Evolutionary conservation across 1,140 invertebrate genomes (phyloP), one percentile per base, ranked within the genome.

Genomic region (Cotesia chilonis): DNA sequence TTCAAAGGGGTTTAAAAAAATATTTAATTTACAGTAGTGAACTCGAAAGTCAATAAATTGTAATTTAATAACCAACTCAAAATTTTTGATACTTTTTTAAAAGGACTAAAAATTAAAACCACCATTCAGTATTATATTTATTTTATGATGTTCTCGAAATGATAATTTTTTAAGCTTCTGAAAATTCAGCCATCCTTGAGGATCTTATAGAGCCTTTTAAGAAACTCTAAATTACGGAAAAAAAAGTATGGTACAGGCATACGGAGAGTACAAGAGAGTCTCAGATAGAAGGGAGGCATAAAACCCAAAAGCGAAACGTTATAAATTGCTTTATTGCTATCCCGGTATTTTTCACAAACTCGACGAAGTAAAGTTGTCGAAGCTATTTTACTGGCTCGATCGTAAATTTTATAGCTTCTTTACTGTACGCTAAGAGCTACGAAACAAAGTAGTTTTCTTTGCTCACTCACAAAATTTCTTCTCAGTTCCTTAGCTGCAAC

Each of bases 301-400:
- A 35, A 68, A 59, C 52, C 36, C 36, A 5, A 12, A 59, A 17
- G 55, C 52, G 55, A 68, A 68, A 59, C 14, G 54, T 68, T 68
- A 59, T 74, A 74, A 81, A 81, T 79, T 74, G 75, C 74, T 81
- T 82, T 82, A 82, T 78, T 81, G 72, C 70, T 47, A 74, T 37
- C 71, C 66, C 74, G 10, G 70, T 59, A 74, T 79, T 80, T 80
- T 80, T 81, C 72, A 64, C 69, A 64, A 69, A 68, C 74, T 74
- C 65, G 51, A 76, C 68, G 68, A 75, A 79, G 76, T 80, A 79
- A 80, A 79, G 75, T 75, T 70, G 80, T 80, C 77, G 79, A 79
- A 78, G 73, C 77, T 68, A 81, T 78, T 81, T 80, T 74, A 75
- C 74, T 70, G 52, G 66, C 65, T 54, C 66, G 69, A 69, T 79